Conservation (phyloP, 2,888 invertebrate genomes). For the Neuroscelio doddi region DNA sequence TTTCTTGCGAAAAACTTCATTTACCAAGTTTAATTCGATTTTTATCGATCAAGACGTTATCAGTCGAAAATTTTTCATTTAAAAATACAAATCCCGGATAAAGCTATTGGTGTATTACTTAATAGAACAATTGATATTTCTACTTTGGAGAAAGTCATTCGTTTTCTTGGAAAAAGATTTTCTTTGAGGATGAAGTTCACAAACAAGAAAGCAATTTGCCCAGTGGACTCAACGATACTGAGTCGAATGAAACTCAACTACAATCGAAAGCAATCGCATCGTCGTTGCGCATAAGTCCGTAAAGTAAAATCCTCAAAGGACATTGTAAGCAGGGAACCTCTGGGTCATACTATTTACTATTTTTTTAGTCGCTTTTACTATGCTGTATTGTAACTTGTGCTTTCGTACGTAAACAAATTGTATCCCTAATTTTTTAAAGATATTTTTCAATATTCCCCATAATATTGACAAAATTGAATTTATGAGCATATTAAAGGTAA, state of each 20-base stretch:
- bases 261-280: conserved; percentile 29
- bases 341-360: conserved; percentile 20
- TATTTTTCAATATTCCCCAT: too few species aligned
- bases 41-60: too few species aligned
- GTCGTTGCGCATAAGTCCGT: conserved; percentile 28
- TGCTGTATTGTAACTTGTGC: conserved; percentile 11
- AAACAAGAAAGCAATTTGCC: neutral
- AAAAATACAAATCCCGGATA: neutral
- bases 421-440: too few species aligned
- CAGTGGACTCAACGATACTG: neutral
- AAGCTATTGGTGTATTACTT: neutral
- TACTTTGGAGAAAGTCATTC: neutral
- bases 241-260: conserved; percentile 8
- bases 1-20: neutral
- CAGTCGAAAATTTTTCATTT: too few species aligned
- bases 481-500: too few species aligned
- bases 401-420: too few species aligned
- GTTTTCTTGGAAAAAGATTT: neutral
- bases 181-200: conserved; percentile 1
- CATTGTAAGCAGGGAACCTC: conserved; percentile 22
- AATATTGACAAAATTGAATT: too few species aligned
- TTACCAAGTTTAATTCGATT: neutral
- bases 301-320: conserved; percentile 39
- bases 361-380: conserved; percentile 19
- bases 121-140: neutral